These are phyloP conservation scores for Loris lydekkerianus DNA, from an alignment of 2,797 vertebrate species.

Conservation along the genomic window DNA sequence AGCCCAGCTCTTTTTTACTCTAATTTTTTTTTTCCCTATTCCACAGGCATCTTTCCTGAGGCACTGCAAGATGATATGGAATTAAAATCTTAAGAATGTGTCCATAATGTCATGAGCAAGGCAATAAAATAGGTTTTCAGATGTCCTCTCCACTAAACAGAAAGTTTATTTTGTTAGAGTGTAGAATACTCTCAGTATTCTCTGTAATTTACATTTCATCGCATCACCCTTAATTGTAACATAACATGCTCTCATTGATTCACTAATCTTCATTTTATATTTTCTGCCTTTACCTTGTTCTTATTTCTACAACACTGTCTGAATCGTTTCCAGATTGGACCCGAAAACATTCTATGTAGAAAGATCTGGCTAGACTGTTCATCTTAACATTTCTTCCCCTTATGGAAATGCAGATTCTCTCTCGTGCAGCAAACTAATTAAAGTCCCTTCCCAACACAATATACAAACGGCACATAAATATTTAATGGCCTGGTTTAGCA, in stretches of 20 bases:
- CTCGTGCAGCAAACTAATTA: slow-evolving; percentile 81
- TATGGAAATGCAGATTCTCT: slow-evolving; percentile 78
- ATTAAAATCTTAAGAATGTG: slow-evolving; percentile 35
- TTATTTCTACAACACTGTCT: slow-evolving; percentile 36
- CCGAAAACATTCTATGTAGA: slow-evolving; percentile 28
- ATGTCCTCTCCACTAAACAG: not conserved
- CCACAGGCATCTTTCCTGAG: not conserved
- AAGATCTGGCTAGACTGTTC: slow-evolving; percentile 69
- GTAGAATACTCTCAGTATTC: not conserved
- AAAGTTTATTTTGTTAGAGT: not conserved
- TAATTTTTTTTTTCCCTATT: not conserved
- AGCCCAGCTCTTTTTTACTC: not conserved
- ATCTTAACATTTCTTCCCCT: slow-evolving; percentile 71
- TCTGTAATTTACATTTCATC: slow-evolving; percentile 1
- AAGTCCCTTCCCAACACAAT: slow-evolving; percentile 74
- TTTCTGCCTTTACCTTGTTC: slow-evolving; percentile 37
- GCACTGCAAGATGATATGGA: not conserved
- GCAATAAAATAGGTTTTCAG: not conserved
- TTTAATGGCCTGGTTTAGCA: slow-evolving; percentile 70
- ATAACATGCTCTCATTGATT: not conserved
- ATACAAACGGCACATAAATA: slow-evolving; percentile 74
- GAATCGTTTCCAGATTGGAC: slow-evolving; percentile 62
- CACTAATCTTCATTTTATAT: slow-evolving; percentile 46
- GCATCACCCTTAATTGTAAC: slow-evolving; percentile 51
- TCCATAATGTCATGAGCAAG: not conserved